Base-by-base conservation (phyloP, 2,113 vertebrate genomes). In the Callaeas wilsoni region DNA sequence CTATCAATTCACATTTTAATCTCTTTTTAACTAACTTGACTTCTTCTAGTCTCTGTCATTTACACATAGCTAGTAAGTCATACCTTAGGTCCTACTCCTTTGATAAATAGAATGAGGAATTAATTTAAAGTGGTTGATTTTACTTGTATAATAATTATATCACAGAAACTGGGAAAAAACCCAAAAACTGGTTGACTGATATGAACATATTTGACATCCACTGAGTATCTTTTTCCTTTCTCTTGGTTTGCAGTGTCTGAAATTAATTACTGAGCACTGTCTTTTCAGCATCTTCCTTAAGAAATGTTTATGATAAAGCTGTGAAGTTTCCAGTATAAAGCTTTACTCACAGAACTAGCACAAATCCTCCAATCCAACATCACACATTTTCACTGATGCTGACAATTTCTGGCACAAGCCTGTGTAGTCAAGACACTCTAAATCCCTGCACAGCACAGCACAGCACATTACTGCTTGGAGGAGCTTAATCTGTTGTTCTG, bases 11-110 rank as follows among this genome's bases (percentile, higher is more conserved):
- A 63, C 0, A 0, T 78, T 96, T 67, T 93, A 26, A 47, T 84
- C 22, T 78, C 65, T 77, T 96, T 96, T 92, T 94, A 90, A 93
- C 95, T 91, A 94, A 91, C 75, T 84, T 85, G 27, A 41, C 27
- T 95, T 84, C 64, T 79, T 90, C 64, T 81, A 57, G 55, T 60
- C 33, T 79, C 78, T 83, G 55, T 74, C 59, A 87, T 85, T 93
- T 87, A 65, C 59, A 37, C 21, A 18, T 37, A 71, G 49, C 42
- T 84, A 57, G 29, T 68, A 84, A 84, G 68, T 44, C 22, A 67
- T 69, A 74, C 59, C 35, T 83, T 53, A 37, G 13, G 56, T 67
- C 41, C 29, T 29, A 37, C 21, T 90, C 41, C 52, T 89, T 89
- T 92, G 74, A 83, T 73, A 94, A 57, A 56, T 23, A 83, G 39